Percentiles rank a stretch among this genome's conserved stretches.
Conservation (phyloP, 2,113 vertebrate species). For the Apaloderma vittatum region DNA sequence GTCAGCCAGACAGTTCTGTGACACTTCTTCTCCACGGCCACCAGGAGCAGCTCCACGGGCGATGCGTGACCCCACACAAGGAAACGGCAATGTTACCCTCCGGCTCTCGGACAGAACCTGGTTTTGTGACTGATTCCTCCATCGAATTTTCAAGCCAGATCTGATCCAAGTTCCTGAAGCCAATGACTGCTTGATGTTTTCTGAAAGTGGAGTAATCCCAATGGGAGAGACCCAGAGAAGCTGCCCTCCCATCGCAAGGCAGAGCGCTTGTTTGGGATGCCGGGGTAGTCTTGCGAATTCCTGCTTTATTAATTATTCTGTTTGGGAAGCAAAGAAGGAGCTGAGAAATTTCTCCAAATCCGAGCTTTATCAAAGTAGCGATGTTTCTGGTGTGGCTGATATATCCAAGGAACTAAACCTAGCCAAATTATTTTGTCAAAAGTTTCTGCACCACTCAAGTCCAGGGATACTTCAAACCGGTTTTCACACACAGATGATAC, state of each 20-base stretch:
- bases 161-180: background rate
- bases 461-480: background rate
- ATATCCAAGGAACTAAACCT: background rate
- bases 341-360: background rate
- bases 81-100: background rate
- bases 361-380: background rate
- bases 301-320: slow-evolving; percentile 27
- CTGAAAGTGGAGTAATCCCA: background rate
- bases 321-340: background rate
- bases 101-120: background rate
- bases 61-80: fast-evolving
- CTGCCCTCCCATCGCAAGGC: background rate
- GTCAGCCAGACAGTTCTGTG: background rate
- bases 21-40: background rate
- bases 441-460: background rate
- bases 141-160: background rate
- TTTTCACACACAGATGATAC: background rate
- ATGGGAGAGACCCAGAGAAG: background rate
- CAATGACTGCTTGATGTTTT: background rate
- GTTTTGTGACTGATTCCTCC: background rate
- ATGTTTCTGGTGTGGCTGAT: background rate
- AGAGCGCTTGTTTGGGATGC: background rate
- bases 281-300: fast-evolving
- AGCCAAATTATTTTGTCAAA: background rate
- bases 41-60: slow-evolving; percentile 7